Evolutionary conservation across 2,888 invertebrate species (phyloP).

Genomic region (Papilio elwesi): DNA sequence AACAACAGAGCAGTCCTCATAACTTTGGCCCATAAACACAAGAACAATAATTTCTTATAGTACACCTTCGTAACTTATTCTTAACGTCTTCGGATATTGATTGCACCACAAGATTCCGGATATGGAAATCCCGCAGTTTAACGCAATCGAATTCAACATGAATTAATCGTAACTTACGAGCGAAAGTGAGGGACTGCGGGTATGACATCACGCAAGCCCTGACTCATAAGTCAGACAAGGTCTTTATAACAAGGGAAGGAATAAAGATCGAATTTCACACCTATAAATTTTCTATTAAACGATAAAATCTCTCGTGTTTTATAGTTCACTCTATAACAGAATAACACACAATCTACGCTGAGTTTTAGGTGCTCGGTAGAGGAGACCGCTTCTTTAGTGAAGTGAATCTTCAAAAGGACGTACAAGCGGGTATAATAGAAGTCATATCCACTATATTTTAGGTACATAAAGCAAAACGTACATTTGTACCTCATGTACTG

Average conservation of each 20-base stretch:
- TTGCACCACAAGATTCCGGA: constrained; percentile 6
- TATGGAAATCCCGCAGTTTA: constrained; percentile 14
- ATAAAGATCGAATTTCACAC: not conserved
- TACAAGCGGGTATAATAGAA: too few species aligned
- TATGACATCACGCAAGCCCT: constrained; percentile 40
- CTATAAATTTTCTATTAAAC: not conserved
- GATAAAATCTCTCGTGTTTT: not conserved
- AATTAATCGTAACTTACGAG: constrained; percentile 26
- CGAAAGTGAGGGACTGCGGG: constrained; percentile 40
- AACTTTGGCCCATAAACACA: too few species aligned
- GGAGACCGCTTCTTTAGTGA: too few species aligned
- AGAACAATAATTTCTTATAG: not conserved
- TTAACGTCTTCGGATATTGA: not conserved
- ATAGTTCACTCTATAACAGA: not conserved
- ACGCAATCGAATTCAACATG: constrained; percentile 2
- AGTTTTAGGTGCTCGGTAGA: not conserved
- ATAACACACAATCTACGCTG: not conserved
- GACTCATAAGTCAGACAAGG: constrained; percentile 15
- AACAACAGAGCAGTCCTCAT: too few species aligned
- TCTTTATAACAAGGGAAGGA: not conserved
- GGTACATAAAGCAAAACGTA: too few species aligned
- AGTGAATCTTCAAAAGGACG: too few species aligned
- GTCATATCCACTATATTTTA: too few species aligned
- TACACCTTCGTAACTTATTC: not conserved
- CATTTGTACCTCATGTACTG: too few species aligned